Evolutionary conservation across 2,888 invertebrate species (phyloP), one percentile per base, ranked within the genome.

Genomic region (Ennomos erosarius): DNA sequence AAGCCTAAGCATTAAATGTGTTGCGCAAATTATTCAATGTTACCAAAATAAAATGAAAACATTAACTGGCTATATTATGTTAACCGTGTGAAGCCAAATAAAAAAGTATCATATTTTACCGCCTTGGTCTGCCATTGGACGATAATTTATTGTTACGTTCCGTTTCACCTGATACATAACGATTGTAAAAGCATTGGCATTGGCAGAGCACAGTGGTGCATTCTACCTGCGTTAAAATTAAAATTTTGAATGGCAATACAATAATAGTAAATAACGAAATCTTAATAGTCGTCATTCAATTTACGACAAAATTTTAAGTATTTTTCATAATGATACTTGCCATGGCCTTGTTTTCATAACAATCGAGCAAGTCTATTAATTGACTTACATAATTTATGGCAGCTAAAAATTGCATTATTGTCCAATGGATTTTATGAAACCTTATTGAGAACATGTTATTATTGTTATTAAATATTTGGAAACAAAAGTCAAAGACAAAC

Each of bases 341-440:
- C 9, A 40, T 42, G 39, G 40, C 51, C 51, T 53, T 58, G 48
- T 48, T 33, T 35, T 53, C 16, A 26, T 49, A 47, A 46, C 39
- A 47, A 12, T 43, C 45, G 40, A 37, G 50, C 55, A 42, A 55
- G 46, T 38, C 46, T 35, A 33, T 39, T 11, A 37, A 46, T n/a
- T n/a, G 33, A 53, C 13, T 59, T 55, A 44, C 49, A 44, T 44
- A 49, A 50, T 26, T 38, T 55, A 16, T 9, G 11, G 34, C 56
- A 50, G 40, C 26, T 38, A 48, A 34, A 35, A 55, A 49, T 37
- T 26, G 12, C 16, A 40, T 45, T 45, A 13, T 49, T 44, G 11
- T 45, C 40, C n/a, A 26, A 26, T 26, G 36, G 39, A 56, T 40
- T 46, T 13, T 16, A 51, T 10, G 11, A 26, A 40, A 42, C 36